These are phyloP conservation scores for Crotalus tigris DNA, from an alignment of 2,113 vertebrate genomes.

Conservation along the genomic window DNA sequence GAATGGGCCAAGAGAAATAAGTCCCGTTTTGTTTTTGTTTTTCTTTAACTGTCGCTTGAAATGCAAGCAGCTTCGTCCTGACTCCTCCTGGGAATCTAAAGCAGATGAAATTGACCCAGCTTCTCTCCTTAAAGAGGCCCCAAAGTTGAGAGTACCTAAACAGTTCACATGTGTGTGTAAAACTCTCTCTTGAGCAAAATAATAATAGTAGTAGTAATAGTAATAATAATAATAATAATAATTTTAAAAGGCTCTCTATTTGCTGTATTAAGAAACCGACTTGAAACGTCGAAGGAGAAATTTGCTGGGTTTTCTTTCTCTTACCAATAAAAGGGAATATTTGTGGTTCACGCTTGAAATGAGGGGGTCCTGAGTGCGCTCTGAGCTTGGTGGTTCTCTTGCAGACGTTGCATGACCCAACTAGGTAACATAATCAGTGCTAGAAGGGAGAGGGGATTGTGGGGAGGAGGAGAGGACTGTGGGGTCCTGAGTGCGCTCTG, in stretches of 20 bases:
- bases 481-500: no score
- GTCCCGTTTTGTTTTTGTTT: conserved; percentile 44
- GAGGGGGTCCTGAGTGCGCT: no score
- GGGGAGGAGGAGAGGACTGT: no score
- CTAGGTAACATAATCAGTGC: no score
- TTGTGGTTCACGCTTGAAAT: no score
- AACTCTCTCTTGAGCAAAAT: neutral
- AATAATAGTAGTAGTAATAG: no score
- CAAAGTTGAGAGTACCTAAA: neutral
- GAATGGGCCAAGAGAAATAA: conserved; percentile 57
- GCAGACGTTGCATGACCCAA: no score
- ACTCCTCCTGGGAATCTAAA: conserved; percentile 53
- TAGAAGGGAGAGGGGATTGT: no score
- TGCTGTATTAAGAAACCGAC: neutral
- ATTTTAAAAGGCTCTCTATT: neutral
- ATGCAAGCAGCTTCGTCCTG: conserved; percentile 49
- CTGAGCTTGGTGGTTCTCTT: no score
- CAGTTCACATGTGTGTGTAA: neutral
- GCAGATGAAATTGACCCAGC: conserved; percentile 11
- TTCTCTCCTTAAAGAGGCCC: neutral
- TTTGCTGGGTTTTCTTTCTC: neutral
- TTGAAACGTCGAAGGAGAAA: neutral
- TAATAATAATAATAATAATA: no score
- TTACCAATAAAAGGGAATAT: no score
- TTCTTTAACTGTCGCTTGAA: conserved; percentile 49